Evolutionary conservation across 1,140 invertebrate genomes (phyloP).

Genomic region (Pogonomyrmex barbatus): DNA sequence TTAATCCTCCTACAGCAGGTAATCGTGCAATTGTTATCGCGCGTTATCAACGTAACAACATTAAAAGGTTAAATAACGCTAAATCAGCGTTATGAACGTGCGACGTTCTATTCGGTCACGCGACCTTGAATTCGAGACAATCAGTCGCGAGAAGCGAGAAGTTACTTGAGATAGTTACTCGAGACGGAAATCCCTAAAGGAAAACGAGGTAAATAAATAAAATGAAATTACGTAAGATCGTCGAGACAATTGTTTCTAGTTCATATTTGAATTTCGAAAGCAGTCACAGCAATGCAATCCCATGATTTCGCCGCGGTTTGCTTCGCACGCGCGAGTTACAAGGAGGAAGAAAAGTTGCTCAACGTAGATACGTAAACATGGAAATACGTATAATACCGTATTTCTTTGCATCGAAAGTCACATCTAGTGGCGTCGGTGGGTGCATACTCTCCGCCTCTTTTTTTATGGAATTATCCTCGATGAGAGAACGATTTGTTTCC

Average conservation of each 20-base stretch:
- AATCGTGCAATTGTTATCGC: background rate
- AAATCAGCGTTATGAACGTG: conserved; percentile 29
- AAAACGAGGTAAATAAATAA: background rate
- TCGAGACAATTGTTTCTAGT: conserved; percentile 29
- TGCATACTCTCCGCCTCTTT: conserved; percentile 1
- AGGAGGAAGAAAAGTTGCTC: conserved; percentile 80
- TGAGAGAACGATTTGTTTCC: background rate
- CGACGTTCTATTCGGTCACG: conserved; percentile 24
- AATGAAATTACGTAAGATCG: conserved; percentile 25
- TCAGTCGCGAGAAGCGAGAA: conserved; percentile 12
- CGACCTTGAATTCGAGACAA: conserved; percentile 48
- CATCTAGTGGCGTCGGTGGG: background rate
- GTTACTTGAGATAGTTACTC: background rate
- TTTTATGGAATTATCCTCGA: conserved; percentile 31
- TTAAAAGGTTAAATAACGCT: conserved; percentile 23
- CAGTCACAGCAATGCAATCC: conserved; percentile 1
- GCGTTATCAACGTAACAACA: background rate
- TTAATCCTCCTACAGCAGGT: background rate
- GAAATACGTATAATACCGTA: background rate
- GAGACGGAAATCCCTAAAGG: background rate
- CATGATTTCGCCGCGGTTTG: conserved; percentile 68
- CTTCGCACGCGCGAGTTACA: conserved; percentile 59
- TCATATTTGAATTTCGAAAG: conserved; percentile 20
- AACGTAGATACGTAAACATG: conserved; percentile 81
- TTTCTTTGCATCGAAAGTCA: background rate